Conservation (phyloP, 2,888 invertebrate genomes). For the Chymomyza fuscimana region DNA sequence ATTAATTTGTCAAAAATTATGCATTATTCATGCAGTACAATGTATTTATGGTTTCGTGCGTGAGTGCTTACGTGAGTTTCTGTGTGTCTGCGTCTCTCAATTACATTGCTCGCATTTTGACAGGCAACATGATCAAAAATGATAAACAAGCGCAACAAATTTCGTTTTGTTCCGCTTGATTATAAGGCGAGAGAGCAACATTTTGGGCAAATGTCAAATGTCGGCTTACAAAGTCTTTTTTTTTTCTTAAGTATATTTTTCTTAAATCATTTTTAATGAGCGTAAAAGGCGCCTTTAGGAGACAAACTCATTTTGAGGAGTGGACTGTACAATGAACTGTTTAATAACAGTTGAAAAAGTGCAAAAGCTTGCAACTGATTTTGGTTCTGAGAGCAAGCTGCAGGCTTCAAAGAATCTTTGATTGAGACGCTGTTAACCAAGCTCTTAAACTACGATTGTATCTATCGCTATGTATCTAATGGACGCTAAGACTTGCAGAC, state of each 20-base stretch:
- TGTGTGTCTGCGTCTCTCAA: constrained; percentile 32
- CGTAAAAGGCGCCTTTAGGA: constrained; percentile 39
- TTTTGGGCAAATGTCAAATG: constrained; percentile 48
- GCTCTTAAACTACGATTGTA: no score
- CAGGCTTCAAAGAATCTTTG: no score
- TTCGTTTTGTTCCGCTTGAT: constrained; percentile 47
- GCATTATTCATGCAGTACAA: constrained; percentile 39
- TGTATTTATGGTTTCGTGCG: constrained; percentile 53
- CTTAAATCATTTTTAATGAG: constrained; percentile 25
- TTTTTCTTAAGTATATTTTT: constrained; percentile 13
- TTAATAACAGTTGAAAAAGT: not conserved
- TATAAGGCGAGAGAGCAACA: constrained; percentile 6
- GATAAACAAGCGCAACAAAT: constrained; percentile 58
- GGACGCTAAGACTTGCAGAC: no score
- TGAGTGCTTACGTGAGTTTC: constrained; percentile 31
- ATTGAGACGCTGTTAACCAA: no score
- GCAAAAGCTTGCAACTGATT: no score
- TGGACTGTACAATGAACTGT: not conserved
- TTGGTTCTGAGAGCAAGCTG: no score
- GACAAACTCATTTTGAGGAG: not conserved
- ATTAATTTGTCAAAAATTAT: constrained; percentile 65
- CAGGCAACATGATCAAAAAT: constrained; percentile 43
- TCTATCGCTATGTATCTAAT: no score
- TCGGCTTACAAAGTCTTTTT: constrained; percentile 32
- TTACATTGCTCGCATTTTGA: constrained; percentile 51